These are phyloP conservation scores for Thripadectes ignobilis DNA, from an alignment of 2,797 vertebrate genomes.

Conservation along the genomic window DNA sequence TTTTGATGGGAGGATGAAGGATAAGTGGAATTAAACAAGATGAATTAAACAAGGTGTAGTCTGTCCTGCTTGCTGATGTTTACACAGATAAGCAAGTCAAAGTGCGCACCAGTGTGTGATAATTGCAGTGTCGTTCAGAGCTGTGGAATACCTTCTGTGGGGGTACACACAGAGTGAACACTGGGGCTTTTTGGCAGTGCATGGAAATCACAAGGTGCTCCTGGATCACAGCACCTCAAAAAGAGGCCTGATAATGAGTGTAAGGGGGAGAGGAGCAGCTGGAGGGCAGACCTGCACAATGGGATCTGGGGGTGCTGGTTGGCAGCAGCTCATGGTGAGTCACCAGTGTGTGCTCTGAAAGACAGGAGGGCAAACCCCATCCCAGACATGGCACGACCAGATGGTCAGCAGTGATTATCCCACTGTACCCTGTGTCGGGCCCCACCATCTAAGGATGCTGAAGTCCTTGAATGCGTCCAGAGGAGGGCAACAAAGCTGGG, in stretches of 20 bases:
- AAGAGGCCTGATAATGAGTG: fast-evolving
- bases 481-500: not conserved
- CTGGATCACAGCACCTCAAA: not conserved
- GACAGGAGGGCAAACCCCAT: not conserved
- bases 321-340: fast-evolving
- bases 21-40: not conserved
- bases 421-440: fast-evolving
- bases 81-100: not conserved
- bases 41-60: not conserved
- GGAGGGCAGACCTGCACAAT: not conserved
- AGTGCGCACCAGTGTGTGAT: not conserved
- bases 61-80: not conserved
- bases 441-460: not conserved
- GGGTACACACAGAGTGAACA: not conserved
- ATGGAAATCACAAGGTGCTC: fast-evolving
- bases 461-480: not conserved
- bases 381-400: fast-evolving
- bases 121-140: not conserved
- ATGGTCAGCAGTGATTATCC: fast-evolving
- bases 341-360: fast-evolving
- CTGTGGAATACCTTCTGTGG: not conserved
- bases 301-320: fast-evolving
- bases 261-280: not conserved
- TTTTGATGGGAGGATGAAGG: not conserved
- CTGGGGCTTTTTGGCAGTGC: not conserved